A percentile compares a stretch with the other conserved stretches of the same genome.
Evolutionary conservation across 2,113 vertebrate genomes (phyloP).

Genomic region (Coreoperca whiteheadi): DNA sequence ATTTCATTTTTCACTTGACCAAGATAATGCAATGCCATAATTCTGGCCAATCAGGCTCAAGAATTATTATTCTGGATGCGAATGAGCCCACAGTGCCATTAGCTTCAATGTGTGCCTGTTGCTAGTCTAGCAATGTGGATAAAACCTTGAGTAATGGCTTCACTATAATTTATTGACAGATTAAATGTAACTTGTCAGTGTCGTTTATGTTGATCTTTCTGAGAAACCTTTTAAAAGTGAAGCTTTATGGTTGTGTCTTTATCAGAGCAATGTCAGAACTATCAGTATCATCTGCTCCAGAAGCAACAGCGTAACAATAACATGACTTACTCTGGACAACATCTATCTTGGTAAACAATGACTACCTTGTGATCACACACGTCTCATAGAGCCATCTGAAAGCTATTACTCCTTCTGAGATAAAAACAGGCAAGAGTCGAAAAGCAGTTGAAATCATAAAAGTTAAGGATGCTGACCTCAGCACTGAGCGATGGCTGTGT

Average conservation of each 20-base stretch:
- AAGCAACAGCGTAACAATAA: constrained; percentile 39
- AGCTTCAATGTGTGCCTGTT: not conserved
- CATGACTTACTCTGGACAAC: constrained; percentile 12
- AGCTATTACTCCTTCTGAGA: constrained; percentile 59
- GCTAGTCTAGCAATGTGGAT: not conserved
- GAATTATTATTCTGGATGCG: constrained; percentile 2
- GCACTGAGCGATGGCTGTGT: constrained; percentile 37
- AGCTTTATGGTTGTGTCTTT: constrained; percentile 28
- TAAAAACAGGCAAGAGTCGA: constrained; percentile 30
- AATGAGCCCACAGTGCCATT: not conserved
- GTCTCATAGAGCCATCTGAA: constrained; percentile 69
- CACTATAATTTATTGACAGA: not conserved
- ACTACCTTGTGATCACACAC: constrained; percentile 29
- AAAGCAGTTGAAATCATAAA: constrained; percentile 57
- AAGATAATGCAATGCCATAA: no score
- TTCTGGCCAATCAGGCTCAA: constrained; percentile 9
- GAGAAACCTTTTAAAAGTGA: not conserved
- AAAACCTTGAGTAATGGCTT: constrained; percentile 5
- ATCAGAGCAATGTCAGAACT: constrained; percentile 32
- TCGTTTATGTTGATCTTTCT: constrained; percentile 12
- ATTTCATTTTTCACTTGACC: not conserved
- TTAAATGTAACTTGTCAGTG: constrained; percentile 21
- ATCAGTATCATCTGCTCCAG: constrained; percentile 47
- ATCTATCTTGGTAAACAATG: constrained; percentile 47
- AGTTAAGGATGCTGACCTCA: constrained; percentile 58